These are phyloP conservation scores for Myotis vivesi DNA, from an alignment of 2,797 vertebrate species.

Conservation along the genomic window DNA sequence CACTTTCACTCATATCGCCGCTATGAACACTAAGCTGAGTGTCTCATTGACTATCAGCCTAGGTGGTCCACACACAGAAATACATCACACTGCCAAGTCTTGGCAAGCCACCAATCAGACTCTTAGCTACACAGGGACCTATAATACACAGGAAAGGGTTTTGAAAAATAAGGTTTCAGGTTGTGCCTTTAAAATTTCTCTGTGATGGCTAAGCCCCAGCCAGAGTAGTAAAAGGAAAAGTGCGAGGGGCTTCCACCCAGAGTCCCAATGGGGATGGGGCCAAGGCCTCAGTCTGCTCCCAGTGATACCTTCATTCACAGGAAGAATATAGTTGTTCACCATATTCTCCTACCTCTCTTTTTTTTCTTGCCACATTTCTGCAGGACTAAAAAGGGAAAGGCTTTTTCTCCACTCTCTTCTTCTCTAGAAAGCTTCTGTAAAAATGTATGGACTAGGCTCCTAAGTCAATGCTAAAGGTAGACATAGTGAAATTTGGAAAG, in stretches of 20 bases:
- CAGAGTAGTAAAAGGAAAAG: neutral
- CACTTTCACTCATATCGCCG: neutral
- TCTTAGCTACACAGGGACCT: neutral
- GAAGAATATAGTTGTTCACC: neutral
- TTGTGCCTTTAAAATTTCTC: neutral
- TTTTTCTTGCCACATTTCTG: neutral
- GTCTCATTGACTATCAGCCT: neutral
- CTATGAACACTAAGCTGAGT: neutral
- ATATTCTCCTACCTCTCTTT: neutral
- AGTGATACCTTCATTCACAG: neutral
- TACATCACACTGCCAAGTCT: neutral
- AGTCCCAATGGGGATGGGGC: neutral
- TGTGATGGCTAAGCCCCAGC: neutral
- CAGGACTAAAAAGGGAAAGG: neutral
- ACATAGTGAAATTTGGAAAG: neutral
- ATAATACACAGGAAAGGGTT: slow-evolving; percentile 20
- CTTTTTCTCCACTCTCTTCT: neutral
- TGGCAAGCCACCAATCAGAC: neutral
- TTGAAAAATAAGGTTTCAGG: slow-evolving; percentile 28
- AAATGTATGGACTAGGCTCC: neutral
- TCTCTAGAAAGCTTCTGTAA: neutral
- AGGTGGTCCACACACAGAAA: slow-evolving; percentile 55
- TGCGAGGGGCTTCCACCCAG: neutral
- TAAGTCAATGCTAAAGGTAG: neutral
- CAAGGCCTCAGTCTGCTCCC: neutral